Conservation (phyloP, 2,797 vertebrate species). For the Helarctos malayanus region DNA sequence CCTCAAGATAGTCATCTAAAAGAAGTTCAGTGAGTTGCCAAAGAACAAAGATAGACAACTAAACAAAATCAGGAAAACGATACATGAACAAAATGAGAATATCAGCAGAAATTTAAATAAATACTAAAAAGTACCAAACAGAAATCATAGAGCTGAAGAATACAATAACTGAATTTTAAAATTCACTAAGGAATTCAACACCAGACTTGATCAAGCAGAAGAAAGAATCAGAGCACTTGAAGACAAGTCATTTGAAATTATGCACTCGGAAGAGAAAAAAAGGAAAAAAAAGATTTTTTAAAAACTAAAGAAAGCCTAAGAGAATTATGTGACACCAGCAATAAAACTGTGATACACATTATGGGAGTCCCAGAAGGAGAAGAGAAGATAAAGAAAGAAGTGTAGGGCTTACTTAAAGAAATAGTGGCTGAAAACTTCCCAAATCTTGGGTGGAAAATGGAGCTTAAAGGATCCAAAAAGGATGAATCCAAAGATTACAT, state of each 20-base stretch:
- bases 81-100: neutral
- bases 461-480: neutral
- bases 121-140: neutral
- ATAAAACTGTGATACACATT: neutral
- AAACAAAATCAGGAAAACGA: neutral
- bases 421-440: neutral
- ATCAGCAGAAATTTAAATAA: neutral
- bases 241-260: neutral
- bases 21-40: neutral
- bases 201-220: neutral
- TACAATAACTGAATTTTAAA: neutral
- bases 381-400: neutral
- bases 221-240: neutral
- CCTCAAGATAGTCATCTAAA: neutral
- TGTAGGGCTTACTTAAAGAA: neutral
- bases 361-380: neutral
- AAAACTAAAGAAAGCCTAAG: neutral
- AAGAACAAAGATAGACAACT: neutral
- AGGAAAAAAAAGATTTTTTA: neutral
- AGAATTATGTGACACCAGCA: neutral
- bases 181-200: neutral
- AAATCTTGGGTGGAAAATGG: neutral
- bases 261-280: neutral
- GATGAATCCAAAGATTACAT: neutral
- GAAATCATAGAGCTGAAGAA: neutral